These are phyloP conservation scores for Hydropsyche betteni DNA, from an alignment of 2,888 invertebrate genomes.

Conservation along the genomic window DNA sequence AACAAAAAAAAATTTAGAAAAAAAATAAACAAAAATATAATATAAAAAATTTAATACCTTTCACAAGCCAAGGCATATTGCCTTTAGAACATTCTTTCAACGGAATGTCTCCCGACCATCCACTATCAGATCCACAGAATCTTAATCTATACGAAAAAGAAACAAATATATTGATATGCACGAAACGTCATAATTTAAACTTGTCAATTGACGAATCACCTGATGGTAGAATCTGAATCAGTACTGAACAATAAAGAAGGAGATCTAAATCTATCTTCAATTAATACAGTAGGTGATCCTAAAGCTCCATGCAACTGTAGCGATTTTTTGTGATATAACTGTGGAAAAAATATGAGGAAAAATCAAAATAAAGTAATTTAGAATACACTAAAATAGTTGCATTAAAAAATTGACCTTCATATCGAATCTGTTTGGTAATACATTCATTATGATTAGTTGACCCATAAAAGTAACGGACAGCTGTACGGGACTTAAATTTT, in stretches of 20 bases:
- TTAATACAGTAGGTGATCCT: slow-evolving; percentile 58
- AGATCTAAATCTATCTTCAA: slow-evolving; percentile 60
- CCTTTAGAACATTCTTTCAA: slow-evolving; percentile 74
- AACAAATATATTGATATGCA: not conserved
- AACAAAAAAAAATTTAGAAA: slow-evolving; percentile 49
- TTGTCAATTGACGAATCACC: slow-evolving; percentile 33
- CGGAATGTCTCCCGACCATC: slow-evolving; percentile 85
- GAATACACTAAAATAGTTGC: not conserved
- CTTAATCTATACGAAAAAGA: slow-evolving; percentile 61
- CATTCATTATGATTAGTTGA: slow-evolving; percentile 44
- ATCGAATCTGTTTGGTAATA: slow-evolving; percentile 40
- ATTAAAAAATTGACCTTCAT: slow-evolving; percentile 42
- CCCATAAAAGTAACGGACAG: slow-evolving; percentile 48
- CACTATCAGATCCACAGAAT: slow-evolving; percentile 65
- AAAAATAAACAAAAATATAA: slow-evolving; percentile 21
- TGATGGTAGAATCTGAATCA: slow-evolving; percentile 59
- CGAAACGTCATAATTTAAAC: slow-evolving; percentile 12
- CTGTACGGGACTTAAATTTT: slow-evolving; percentile 42
- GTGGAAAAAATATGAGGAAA: not conserved
- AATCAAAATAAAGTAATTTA: not conserved
- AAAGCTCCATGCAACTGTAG: slow-evolving; percentile 55
- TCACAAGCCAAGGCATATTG: slow-evolving; percentile 85
- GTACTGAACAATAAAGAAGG: slow-evolving; percentile 63
- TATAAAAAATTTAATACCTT: slow-evolving; percentile 67
- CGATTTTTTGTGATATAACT: slow-evolving; percentile 58